phyloP scores from a whole-genome alignment of 2,113 vertebrate genomes.

The Rhipidura dahli region DNA sequence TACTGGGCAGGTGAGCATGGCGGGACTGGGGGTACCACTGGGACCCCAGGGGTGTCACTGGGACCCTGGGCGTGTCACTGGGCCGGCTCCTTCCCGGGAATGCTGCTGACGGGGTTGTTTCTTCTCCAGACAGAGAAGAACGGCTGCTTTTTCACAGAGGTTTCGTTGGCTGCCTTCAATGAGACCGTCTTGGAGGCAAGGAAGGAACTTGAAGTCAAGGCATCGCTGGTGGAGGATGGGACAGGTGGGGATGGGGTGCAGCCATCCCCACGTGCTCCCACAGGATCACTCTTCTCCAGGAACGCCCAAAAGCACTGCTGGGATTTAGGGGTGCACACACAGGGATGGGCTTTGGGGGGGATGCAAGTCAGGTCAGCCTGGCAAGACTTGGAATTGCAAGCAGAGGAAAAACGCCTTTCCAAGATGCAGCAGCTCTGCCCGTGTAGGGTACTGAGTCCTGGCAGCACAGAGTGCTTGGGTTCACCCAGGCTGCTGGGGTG shows the following conservation, averaged over 20 bases:
- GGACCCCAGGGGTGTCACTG: too few relatives aligned
- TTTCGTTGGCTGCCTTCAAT: background rate
- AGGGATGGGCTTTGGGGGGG: too few relatives aligned
- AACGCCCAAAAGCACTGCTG: background rate
- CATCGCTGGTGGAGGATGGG: background rate
- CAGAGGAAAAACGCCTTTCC: background rate
- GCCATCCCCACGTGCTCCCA: fast-evolving
- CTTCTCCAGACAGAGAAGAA: constrained; percentile 8
- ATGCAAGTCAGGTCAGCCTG: background rate
- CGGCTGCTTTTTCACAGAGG: constrained; percentile 1
- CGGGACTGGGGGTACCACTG: background rate
- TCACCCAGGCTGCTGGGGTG: background rate
- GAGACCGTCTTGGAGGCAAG: fast-evolving
- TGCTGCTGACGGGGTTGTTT: background rate
- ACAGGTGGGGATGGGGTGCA: background rate
- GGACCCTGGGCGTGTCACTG: background rate
- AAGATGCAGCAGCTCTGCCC: background rate
- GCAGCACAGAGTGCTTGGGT: fast-evolving
- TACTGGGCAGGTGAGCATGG: background rate
- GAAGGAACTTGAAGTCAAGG: background rate
- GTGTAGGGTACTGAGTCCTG: fast-evolving
- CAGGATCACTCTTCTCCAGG: background rate
- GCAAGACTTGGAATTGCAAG: background rate
- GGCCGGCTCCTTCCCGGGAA: fast-evolving
- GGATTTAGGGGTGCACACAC: background rate